phyloP scores from a whole-genome alignment of 2,797 vertebrate genomes.

The Lepidocolaptes lacrymiger region DNA sequence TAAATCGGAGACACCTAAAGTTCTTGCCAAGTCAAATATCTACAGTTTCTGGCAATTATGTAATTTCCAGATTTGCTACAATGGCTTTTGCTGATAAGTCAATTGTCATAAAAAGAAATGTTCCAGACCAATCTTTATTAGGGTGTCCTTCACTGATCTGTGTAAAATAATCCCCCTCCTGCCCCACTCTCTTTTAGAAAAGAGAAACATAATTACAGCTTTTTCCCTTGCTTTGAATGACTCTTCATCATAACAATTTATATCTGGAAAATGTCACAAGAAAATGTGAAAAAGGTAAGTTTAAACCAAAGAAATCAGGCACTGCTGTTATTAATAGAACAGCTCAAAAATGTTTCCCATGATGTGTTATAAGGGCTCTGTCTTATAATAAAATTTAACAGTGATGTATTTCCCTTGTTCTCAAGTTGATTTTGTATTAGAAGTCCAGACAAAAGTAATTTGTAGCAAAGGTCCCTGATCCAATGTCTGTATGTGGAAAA shows the following conservation, averaged over 20 bases:
- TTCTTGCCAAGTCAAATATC: constrained; percentile 86
- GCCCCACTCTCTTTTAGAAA: constrained; percentile 34
- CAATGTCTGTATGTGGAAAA: constrained; percentile 60
- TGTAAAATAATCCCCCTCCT: constrained; percentile 74
- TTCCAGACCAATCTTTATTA: constrained; percentile 84
- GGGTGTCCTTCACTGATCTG: constrained; percentile 79
- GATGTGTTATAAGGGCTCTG: constrained; percentile 77
- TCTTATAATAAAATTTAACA: constrained; percentile 69
- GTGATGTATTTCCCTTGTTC: constrained; percentile 74
- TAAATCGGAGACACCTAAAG: constrained; percentile 82
- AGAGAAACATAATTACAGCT: constrained; percentile 71
- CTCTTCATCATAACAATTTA: constrained; percentile 83
- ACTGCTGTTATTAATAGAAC: constrained; percentile 80
- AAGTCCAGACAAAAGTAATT: constrained; percentile 79
- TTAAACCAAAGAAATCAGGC: constrained; percentile 77
- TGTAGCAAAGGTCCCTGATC: constrained; percentile 73
- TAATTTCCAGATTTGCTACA: constrained; percentile 84
- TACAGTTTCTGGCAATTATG: constrained; percentile 84
- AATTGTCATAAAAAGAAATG: constrained; percentile 81
- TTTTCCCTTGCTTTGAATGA: constrained; percentile 73
- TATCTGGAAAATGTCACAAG: constrained; percentile 83
- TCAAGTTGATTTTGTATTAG: constrained; percentile 77
- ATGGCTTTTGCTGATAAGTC: constrained; percentile 84
- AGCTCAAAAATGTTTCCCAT: constrained; percentile 75
- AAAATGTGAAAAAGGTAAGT: constrained; percentile 78